Percentiles rank a stretch among this genome's conserved stretches.
phyloP scores from a whole-genome alignment of 2,888 invertebrate genomes.

The Hirtodrosophila confusa region DNA sequence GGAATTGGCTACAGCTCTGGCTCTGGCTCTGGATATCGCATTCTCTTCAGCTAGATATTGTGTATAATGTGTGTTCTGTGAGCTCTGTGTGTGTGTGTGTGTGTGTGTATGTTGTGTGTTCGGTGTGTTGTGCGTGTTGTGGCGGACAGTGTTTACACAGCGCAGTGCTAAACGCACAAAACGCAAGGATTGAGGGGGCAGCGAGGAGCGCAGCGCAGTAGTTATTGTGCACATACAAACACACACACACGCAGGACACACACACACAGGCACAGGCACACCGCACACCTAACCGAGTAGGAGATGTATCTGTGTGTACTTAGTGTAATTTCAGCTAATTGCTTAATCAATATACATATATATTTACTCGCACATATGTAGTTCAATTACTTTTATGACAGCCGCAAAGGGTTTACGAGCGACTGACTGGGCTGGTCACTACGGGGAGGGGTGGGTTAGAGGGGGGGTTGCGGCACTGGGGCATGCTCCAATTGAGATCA shows the following conservation, averaged over 20 bases:
- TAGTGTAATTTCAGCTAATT: constrained; percentile 67
- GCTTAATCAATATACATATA: constrained; percentile 67
- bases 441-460: background rate
- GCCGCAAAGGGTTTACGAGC: background rate
- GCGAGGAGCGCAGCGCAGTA: background rate
- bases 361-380: constrained; percentile 3
- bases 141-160: constrained; percentile 45
- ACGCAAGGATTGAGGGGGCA: constrained; percentile 20
- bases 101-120: constrained; percentile 5
- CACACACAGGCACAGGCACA: background rate
- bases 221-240: background rate
- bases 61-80: constrained; percentile 11
- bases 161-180: constrained; percentile 42
- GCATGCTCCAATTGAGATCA: background rate
- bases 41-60: constrained; percentile 27
- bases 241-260: constrained; percentile 22
- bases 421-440: background rate
- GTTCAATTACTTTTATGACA: constrained; percentile 51
- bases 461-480: background rate
- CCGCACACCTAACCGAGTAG: no score
- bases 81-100: constrained; percentile 10
- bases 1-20: constrained; percentile 19
- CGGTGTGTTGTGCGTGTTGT: constrained; percentile 45
- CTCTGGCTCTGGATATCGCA: constrained; percentile 25
- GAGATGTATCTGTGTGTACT: constrained; percentile 44